Evolutionary conservation across 2,113 vertebrate species (phyloP).

Genomic region (Oncorhynchus clarkii): DNA sequence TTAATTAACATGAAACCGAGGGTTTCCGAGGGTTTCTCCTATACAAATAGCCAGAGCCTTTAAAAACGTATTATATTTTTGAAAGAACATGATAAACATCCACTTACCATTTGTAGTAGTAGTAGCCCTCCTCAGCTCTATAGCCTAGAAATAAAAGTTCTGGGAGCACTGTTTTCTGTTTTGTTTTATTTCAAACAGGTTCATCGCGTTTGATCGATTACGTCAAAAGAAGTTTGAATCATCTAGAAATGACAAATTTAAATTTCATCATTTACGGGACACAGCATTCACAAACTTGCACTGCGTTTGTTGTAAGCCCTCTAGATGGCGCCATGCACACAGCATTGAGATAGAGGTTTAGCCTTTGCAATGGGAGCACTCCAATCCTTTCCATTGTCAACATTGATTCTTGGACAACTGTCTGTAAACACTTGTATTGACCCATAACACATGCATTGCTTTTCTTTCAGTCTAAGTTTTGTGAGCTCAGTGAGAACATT

Average conservation of each 20-base stretch:
- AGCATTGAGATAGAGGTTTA: no score
- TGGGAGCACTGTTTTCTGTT: background rate
- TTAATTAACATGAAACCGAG: no score
- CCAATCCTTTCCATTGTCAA: background rate
- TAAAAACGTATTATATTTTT: background rate
- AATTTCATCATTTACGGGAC: no score
- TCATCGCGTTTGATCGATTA: background rate
- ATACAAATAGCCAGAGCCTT: background rate
- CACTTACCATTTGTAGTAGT: background rate
- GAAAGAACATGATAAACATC: background rate
- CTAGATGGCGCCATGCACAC: no score
- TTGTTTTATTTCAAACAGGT: background rate
- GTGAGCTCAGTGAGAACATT: no score
- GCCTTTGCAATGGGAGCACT: no score
- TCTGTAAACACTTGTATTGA: background rate
- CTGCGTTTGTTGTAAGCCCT: no score
- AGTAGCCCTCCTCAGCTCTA: no score
- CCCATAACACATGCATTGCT: background rate
- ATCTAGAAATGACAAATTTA: no score
- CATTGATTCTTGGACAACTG: background rate
- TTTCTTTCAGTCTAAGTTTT: background rate
- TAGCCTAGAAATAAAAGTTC: background rate
- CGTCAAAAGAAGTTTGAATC: background rate
- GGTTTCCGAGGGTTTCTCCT: background rate
- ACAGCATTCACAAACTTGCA: no score